Percentiles rank a stretch among this genome's conserved stretches.
Evolutionary conservation across 2,797 vertebrate genomes (phyloP).

Genomic region (Trachops cirrhosus): DNA sequence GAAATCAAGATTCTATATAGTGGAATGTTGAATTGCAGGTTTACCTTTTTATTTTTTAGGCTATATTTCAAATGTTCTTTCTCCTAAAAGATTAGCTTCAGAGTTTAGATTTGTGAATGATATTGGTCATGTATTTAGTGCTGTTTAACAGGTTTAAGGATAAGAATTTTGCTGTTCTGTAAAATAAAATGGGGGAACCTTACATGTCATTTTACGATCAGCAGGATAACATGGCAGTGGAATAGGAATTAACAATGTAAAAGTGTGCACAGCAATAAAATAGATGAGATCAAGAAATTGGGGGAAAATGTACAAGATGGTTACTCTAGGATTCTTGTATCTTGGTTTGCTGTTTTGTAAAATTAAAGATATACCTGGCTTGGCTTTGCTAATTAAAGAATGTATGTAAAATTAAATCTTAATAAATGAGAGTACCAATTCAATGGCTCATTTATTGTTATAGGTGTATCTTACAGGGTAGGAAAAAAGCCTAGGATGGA

Average conservation of each 20-base stretch:
- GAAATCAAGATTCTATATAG: background rate
- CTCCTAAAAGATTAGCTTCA: background rate
- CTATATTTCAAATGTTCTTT: background rate
- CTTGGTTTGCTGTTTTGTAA: background rate
- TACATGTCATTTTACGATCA: background rate
- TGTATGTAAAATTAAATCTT: constrained; percentile 13
- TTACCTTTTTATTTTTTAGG: background rate
- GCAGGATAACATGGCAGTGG: background rate
- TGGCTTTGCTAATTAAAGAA: background rate
- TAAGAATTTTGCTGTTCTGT: background rate
- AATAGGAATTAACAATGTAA: background rate
- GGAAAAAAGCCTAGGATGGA: background rate
- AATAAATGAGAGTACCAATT: background rate
- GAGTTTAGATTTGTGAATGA: background rate
- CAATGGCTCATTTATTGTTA: background rate
- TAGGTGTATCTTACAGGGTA: background rate
- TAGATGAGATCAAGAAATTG: background rate
- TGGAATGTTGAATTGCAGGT: background rate
- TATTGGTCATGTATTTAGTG: background rate
- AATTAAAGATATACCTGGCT: background rate
- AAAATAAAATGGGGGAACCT: background rate
- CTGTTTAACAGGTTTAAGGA: background rate
- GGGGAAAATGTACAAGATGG: background rate
- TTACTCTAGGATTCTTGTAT: background rate
- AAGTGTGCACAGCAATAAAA: background rate